phyloP scores from a whole-genome alignment of 2,797 vertebrate genomes.

The Sorex maritimensis region DNA sequence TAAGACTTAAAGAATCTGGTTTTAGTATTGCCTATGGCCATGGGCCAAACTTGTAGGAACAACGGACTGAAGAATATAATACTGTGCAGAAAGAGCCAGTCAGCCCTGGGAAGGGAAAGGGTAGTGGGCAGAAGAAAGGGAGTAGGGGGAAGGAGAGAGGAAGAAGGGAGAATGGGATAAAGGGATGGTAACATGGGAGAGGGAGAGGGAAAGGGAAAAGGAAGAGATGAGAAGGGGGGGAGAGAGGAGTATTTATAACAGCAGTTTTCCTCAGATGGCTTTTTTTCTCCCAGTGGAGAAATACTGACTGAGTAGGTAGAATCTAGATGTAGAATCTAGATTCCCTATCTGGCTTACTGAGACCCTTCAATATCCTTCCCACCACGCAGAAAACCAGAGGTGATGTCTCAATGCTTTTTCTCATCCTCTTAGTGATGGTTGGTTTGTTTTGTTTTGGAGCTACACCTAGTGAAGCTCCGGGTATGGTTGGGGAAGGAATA shows the following conservation, averaged over 20 bases:
- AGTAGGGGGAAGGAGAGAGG: no score
- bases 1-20: background rate
- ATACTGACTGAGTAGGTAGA: background rate
- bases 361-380: background rate
- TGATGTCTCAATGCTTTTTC: constrained; percentile 30
- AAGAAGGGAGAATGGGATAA: no score
- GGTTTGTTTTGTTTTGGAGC: background rate
- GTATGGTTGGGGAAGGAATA: no score
- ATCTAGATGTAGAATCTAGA: background rate
- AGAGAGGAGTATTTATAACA: background rate
- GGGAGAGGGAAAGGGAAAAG: background rate
- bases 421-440: background rate
- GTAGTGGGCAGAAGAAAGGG: no score
- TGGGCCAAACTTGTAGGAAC: background rate
- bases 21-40: background rate
- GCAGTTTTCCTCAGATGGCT: background rate
- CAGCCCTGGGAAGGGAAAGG: background rate
- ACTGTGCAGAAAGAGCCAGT: no score
- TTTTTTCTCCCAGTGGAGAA: no score
- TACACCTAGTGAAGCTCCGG: no score
- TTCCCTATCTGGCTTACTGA: background rate
- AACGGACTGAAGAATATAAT: background rate
- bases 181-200: no score
- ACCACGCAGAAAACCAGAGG: background rate
- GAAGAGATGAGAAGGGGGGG: background rate